phyloP scores from a whole-genome alignment of 2,888 invertebrate species.

The Argyresthia goedartella region DNA sequence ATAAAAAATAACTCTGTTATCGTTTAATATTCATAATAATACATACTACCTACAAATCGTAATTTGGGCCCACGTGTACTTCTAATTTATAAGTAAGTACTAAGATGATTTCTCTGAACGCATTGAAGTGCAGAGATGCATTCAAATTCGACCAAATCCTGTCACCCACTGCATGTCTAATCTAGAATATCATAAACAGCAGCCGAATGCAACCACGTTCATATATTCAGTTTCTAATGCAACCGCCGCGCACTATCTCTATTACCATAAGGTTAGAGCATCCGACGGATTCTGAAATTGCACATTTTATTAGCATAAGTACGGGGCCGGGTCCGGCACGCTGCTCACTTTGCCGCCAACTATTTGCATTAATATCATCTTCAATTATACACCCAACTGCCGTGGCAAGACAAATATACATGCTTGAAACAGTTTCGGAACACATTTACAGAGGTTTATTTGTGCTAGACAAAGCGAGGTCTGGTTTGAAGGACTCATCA shows the following conservation, averaged over 20 bases:
- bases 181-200: neutral
- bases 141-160: neutral
- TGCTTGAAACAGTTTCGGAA: neutral
- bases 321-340: constrained; percentile 9
- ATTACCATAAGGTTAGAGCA: constrained; percentile 37
- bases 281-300: constrained; percentile 23
- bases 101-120: too few relatives aligned
- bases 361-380: constrained; percentile 23
- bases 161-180: neutral
- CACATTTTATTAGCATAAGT: constrained; percentile 38
- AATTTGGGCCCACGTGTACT: too few relatives aligned
- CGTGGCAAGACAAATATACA: neutral
- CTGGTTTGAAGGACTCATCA: too few relatives aligned
- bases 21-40: neutral
- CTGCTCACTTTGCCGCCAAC: constrained; percentile 1
- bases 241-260: constrained; percentile 14
- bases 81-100: too few relatives aligned
- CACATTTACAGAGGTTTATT: neutral
- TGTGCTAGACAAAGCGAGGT: too few relatives aligned
- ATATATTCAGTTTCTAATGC: constrained; percentile 2
- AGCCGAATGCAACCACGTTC: neutral
- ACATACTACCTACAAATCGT: neutral
- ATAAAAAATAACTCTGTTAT: neutral
- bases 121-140: too few relatives aligned
- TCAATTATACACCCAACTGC: constrained; percentile 15